A percentile compares a stretch with the other conserved stretches of the same genome.
phyloP scores from a whole-genome alignment of 2,113 vertebrate genomes.

The Scalopus aquaticus region DNA sequence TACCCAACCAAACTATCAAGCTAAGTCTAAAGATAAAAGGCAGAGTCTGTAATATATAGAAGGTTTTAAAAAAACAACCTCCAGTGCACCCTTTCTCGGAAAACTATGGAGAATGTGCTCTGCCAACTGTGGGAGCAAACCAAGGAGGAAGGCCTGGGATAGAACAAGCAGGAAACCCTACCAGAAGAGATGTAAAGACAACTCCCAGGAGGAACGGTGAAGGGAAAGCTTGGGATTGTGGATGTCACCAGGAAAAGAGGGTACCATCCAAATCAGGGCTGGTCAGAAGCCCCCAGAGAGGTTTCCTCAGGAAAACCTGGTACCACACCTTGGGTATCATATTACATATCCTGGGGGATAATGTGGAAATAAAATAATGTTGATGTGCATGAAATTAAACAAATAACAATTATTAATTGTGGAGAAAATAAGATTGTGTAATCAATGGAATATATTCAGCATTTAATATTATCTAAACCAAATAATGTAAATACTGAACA shows the following conservation, averaged over 20 bases:
- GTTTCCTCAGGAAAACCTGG: background rate
- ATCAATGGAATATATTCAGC: background rate
- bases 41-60: background rate
- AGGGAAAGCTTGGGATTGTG: background rate
- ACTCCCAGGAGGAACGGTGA: background rate
- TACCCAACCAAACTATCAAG: slow-evolving; percentile 23
- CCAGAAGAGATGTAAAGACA: background rate
- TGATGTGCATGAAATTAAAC: background rate
- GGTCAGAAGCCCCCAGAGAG: background rate
- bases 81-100: background rate
- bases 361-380: background rate
- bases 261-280: background rate
- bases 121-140: background rate
- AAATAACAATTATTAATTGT: background rate
- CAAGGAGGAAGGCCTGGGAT: background rate
- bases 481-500: background rate
- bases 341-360: background rate
- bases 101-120: background rate
- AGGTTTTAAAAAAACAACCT: background rate
- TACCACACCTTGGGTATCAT: background rate
- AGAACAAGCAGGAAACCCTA: background rate
- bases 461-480: background rate
- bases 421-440: background rate
- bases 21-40: background rate
- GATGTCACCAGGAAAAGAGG: background rate